phyloP scores from a whole-genome alignment of 2,888 invertebrate species.

The Sericinus montela region DNA sequence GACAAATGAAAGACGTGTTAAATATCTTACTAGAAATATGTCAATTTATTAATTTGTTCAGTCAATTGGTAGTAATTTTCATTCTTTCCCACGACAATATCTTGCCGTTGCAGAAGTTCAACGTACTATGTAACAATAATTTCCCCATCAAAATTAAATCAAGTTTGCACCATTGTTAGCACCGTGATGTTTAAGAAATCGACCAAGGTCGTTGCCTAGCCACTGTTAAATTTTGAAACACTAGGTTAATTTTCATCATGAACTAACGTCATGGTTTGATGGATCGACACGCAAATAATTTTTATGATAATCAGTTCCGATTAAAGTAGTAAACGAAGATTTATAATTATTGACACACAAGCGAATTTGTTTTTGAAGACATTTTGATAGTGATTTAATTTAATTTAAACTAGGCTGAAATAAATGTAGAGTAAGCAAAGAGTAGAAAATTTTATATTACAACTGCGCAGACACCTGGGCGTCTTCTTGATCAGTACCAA shows the following conservation, averaged over 20 bases:
- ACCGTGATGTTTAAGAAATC: slow-evolving; percentile 16
- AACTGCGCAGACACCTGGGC: too few relatives aligned
- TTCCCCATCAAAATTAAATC: slow-evolving; percentile 15
- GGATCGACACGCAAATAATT: slow-evolving; percentile 2
- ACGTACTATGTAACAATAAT: slow-evolving; percentile 11
- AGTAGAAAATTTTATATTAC: too few relatives aligned
- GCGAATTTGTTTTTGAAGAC: too few relatives aligned
- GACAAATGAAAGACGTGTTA: too few relatives aligned
- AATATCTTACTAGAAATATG: too few relatives aligned
- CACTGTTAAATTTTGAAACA: slow-evolving; percentile 6
- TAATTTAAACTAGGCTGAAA: too few relatives aligned
- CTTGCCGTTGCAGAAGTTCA: slow-evolving; percentile 10
- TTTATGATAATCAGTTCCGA: background rate
- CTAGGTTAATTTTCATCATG: slow-evolving; percentile 3
- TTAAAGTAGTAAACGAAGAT: too few relatives aligned
- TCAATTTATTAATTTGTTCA: background rate
- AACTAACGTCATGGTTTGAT: slow-evolving; percentile 9
- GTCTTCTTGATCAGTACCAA: too few relatives aligned
- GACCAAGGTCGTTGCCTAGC: slow-evolving; percentile 8
- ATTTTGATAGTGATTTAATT: too few relatives aligned
- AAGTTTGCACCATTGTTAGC: slow-evolving; percentile 16
- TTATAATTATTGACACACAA: too few relatives aligned
- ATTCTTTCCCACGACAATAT: slow-evolving; percentile 6
- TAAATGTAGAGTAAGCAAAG: too few relatives aligned
- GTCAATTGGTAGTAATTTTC: background rate